Evolutionary conservation across 2,888 invertebrate species (phyloP).

Genomic region (Lasius fuliginosus): DNA sequence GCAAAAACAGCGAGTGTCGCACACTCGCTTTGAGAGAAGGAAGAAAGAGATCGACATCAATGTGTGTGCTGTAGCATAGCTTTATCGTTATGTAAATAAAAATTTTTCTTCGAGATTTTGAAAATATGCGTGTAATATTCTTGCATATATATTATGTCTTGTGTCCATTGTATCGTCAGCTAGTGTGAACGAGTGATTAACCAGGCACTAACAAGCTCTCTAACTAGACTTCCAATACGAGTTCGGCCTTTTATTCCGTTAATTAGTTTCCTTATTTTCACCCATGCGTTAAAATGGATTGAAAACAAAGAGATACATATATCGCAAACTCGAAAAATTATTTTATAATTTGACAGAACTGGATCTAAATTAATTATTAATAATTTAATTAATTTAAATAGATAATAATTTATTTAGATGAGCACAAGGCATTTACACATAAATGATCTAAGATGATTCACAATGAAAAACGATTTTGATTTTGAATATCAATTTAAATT

Average conservation of each 20-base stretch:
- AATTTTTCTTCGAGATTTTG: slow-evolving; percentile 35
- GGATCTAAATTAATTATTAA: neutral
- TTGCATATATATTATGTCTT: slow-evolving; percentile 32
- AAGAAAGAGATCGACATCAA: slow-evolving; percentile 68
- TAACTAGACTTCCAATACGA: slow-evolving; percentile 69
- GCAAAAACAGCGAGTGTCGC: slow-evolving; percentile 35
- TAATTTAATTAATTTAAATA: neutral
- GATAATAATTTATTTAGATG: slow-evolving; percentile 17
- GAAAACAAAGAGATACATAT: slow-evolving; percentile 5
- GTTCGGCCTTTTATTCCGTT: slow-evolving; percentile 42
- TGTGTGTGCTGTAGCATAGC: slow-evolving; percentile 60
- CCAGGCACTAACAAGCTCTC: slow-evolving; percentile 69
- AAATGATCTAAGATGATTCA: neutral
- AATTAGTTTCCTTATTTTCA: neutral
- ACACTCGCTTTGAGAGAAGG: slow-evolving; percentile 64
- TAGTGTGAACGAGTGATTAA: slow-evolving; percentile 70
- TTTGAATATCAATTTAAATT: neutral
- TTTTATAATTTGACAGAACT: neutral
- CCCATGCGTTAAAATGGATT: neutral
- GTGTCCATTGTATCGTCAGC: slow-evolving; percentile 53
- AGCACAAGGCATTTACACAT: neutral
- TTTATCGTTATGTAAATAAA: slow-evolving; percentile 51
- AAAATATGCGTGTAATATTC: slow-evolving; percentile 23
- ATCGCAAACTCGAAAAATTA: neutral
- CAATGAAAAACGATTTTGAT: neutral